Conservation (phyloP, 1,140 invertebrate genomes). For the Uloborus diversus region DNA sequence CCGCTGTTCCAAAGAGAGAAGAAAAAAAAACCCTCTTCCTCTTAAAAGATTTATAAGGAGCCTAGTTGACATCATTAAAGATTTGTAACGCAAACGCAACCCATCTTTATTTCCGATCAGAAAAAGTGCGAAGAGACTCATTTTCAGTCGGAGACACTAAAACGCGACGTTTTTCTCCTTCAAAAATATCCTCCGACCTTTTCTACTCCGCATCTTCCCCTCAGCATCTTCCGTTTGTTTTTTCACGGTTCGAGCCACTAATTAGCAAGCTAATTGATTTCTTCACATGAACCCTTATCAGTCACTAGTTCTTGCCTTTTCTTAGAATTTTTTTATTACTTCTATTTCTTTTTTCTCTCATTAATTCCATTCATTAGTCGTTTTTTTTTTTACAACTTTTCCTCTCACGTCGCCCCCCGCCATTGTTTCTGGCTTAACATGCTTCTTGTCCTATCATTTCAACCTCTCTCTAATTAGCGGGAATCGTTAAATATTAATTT, state of each 20-base stretch:
- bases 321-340: neutral
- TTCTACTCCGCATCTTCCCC: neutral
- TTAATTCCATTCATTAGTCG: constrained; percentile 34
- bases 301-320: constrained; percentile 20
- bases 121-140: constrained; percentile 41
- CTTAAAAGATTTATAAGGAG: constrained; percentile 36
- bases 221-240: constrained; percentile 22
- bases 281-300: constrained; percentile 43
- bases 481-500: constrained; percentile 56
- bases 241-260: constrained; percentile 47
- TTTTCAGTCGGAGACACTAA: constrained; percentile 14
- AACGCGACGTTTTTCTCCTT: constrained; percentile 13
- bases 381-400: constrained; percentile 11
- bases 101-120: neutral
- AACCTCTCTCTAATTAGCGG: constrained; percentile 28
- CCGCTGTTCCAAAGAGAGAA: too few relatives aligned
- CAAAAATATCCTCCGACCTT: neutral
- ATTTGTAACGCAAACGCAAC: constrained; percentile 41
- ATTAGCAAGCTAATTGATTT: constrained; percentile 47
- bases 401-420: neutral
- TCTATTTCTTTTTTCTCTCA: constrained; percentile 7
- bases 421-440: neutral
- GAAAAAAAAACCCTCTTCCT: too few relatives aligned
- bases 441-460: neutral
- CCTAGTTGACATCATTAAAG: constrained; percentile 24